phyloP scores from a whole-genome alignment of 2,113 vertebrate genomes.

The Azemiops feae region DNA sequence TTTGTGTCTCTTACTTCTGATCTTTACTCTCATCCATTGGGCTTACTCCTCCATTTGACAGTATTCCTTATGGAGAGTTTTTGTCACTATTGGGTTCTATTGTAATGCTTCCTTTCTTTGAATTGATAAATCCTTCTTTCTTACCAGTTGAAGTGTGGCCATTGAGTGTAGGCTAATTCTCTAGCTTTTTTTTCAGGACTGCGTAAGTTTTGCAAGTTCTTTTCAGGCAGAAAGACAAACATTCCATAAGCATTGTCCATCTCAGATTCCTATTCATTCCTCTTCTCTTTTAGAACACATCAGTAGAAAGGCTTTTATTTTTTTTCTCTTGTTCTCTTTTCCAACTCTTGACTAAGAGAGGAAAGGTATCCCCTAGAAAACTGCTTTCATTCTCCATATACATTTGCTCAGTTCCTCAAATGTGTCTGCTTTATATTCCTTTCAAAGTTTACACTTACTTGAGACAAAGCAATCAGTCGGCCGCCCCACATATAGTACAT shows the following conservation, averaged over 20 bases:
- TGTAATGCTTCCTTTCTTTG: not conserved
- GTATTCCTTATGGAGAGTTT: not conserved
- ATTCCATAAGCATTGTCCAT: not conserved
- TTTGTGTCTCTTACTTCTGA: not conserved
- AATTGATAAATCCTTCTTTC: not conserved
- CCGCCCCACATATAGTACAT: not conserved
- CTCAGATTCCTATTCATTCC: not conserved
- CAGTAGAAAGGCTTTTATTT: not conserved
- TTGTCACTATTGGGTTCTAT: not conserved
- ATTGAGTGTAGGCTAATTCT: not conserved
- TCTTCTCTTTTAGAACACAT: not conserved
- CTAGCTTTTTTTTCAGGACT: not conserved
- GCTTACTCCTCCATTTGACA: not conserved
- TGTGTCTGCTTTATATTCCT: not conserved
- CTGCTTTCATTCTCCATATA: not conserved
- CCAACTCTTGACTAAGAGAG: not conserved
- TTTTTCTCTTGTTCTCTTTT: not conserved
- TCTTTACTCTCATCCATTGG: not conserved
- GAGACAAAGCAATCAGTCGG: not conserved
- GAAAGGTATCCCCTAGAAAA: not conserved
- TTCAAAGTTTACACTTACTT: not conserved
- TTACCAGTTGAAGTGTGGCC: not conserved
- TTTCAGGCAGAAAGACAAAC: not conserved
- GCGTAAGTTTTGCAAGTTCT: not conserved
- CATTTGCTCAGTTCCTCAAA: not conserved